A percentile compares a stretch with the other conserved stretches of the same genome.
These are phyloP conservation scores for Eristalinus aeneus DNA, from an alignment of 2,888 invertebrate genomes.

Conservation along the genomic window DNA sequence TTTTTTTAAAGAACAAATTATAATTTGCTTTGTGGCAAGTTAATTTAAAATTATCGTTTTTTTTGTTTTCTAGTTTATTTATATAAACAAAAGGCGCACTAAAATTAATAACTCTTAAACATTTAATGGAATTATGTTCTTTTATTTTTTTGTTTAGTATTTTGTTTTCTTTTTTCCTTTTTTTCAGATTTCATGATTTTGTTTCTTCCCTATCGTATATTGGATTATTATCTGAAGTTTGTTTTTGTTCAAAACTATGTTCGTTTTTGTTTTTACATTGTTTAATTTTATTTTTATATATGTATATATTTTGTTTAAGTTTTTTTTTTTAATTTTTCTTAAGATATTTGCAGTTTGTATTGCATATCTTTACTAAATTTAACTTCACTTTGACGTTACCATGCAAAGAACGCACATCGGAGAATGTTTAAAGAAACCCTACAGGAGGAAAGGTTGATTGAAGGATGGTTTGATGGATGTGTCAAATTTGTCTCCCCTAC, in stretches of 20 bases:
- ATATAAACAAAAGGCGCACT: slow-evolving; percentile 51
- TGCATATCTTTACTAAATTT: slow-evolving; percentile 4
- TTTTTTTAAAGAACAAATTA: slow-evolving; percentile 32
- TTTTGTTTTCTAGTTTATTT: slow-evolving; percentile 25
- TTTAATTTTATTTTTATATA: slow-evolving; percentile 74
- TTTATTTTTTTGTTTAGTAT: slow-evolving; percentile 29
- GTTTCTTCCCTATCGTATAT: slow-evolving; percentile 41
- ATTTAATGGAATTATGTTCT: slow-evolving; percentile 67
- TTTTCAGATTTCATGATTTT: slow-evolving; percentile 38
- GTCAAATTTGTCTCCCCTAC: too few relatives aligned
- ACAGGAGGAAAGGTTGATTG: too few relatives aligned
- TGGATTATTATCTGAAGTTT: slow-evolving; percentile 34
- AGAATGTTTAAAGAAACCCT: slow-evolving; percentile 7
- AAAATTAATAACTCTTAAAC: slow-evolving; percentile 61
- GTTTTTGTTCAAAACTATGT: slow-evolving; percentile 68
- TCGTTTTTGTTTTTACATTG: slow-evolving; percentile 55
- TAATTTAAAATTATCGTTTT: not conserved
- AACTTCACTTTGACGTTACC: slow-evolving; percentile 35
- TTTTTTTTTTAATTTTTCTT: not conserved
- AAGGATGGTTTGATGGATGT: slow-evolving; percentile 8
- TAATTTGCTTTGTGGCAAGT: slow-evolving; percentile 3
- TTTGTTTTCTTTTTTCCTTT: slow-evolving; percentile 22
- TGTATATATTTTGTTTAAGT: slow-evolving; percentile 32
- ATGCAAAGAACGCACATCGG: slow-evolving; percentile 60
- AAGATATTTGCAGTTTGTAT: slow-evolving; percentile 43